Evolutionary conservation across 2,113 vertebrate genomes (phyloP), one percentile per base, ranked within the genome.

Genomic region (Donacobius atricapilla): DNA sequence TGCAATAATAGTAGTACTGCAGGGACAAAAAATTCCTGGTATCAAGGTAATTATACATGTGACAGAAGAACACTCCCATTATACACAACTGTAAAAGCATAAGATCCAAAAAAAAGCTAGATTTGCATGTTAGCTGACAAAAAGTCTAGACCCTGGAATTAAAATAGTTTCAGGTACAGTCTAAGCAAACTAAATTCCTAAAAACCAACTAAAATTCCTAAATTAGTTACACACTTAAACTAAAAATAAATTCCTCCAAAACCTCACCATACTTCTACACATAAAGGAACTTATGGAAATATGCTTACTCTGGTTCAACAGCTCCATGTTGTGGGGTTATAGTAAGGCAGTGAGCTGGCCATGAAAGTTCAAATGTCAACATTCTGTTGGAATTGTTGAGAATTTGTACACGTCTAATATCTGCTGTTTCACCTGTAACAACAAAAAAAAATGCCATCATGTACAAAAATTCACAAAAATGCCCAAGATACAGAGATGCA

Each of bases 271-370:
- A 7, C 15, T 70, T 72, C 51, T 16, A 84, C 25, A 84, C 3
- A 4, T 10, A 44, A 71, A 91, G 13, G 44, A 90, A 81, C 8
- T 10, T 73, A 75, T 1, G 2, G 84, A 73, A 73, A 65, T 31
- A 61, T 66, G 96, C 98, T 97, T 98, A 99, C 99, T 98, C 93
- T 65, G 99, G 98, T 56, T 98, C 97, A 11, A 99, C 95, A 78
- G 96, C 80, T 90, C 99, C 99, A 61, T 98, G 98, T 48, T 99
- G 99, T 39, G 99, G 99, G 18, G 99, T 99, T 95, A 99, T 96
- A 35, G 99, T 99, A 68, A 99, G 98, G 88, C 99, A 99, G 93
- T 99, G 99, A 69, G 99, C 99, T 12, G 99, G 99, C 99, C 99
- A 99, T 9, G 98, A 99, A 54, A 99, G 95, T 70, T 99, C 99